Conservation (phyloP, 92 coral and sea anemone species). For the Epizoanthus stellaris region DNA sequence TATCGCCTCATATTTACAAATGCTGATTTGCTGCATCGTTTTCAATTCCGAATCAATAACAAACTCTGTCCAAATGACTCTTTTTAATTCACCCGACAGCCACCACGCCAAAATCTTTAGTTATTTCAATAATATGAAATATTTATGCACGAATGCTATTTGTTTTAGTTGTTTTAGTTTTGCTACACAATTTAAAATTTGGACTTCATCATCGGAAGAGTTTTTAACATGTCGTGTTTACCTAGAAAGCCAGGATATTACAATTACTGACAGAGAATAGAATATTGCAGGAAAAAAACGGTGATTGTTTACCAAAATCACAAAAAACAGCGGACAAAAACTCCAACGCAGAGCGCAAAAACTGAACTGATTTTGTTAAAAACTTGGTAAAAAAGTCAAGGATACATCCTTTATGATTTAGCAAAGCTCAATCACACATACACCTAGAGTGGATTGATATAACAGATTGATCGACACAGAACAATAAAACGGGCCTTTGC, state of each 20-base stretch:
- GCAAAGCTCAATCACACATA: background rate
- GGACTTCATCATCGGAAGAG: constrained; percentile 24
- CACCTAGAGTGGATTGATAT: background rate
- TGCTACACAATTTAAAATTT: constrained; percentile 18
- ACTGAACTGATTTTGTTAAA: background rate
- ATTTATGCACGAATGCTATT: background rate
- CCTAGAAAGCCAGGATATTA: background rate
- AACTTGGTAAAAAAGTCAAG: background rate
- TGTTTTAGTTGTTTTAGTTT: background rate
- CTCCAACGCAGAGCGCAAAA: background rate
- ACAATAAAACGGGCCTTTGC: constrained; percentile 20
- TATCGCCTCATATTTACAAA: background rate
- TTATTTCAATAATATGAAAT: background rate
- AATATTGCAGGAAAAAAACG: constrained; percentile 15
- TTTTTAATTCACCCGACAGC: background rate
- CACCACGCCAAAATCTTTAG: background rate
- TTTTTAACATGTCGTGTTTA: constrained; percentile 13
- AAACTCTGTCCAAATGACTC: background rate
- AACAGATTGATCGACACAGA: background rate
- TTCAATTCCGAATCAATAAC: background rate
- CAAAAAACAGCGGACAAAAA: constrained; percentile 6
- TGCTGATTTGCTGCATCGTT: background rate
- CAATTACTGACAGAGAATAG: constrained; percentile 3
- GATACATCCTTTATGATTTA: background rate
- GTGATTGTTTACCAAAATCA: constrained; percentile 10